Evolutionary conservation across 2,888 invertebrate genomes (phyloP), one percentile per base, ranked within the genome.

Genomic region (Caenorhabditis afra): DNA sequence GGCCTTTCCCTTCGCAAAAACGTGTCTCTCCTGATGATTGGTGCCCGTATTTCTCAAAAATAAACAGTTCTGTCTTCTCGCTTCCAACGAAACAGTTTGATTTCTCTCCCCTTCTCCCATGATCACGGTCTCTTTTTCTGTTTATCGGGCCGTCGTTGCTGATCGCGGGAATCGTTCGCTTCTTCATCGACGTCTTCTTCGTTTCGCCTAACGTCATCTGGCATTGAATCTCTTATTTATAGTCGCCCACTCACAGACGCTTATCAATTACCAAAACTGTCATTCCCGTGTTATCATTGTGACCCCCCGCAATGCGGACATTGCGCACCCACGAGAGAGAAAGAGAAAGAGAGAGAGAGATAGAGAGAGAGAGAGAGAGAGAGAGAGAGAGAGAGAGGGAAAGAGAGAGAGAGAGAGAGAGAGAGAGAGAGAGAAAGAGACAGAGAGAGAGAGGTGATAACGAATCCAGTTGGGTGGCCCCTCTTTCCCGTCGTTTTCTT

Each of bases 321-420:
- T 57, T 45, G 71, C 71, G 71, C 71, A 71, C 71, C 71, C 71
- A 71, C 16, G 16, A 58, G 58, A 58, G 7, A 29, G 29, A 29
- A 47, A 29, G 29, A 29, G 29, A 29, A 7, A 29, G 29, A 29
- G 29, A 29, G 7, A 29, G 29, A 29, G 29, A 29, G 29, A 29
- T 3, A 29, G 29, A 29, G 29, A 29, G 29, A 29, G 7, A 29
- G 29, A 29, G 29, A 29, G 29, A 29, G 7, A 29, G 29, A 29
- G 29, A 29, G 29, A 29, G 7, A 29, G 29, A 29, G 29, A 29
- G 29, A 29, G 7, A 29, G 29, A 29, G 29, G 7, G 29, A 29
- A 7, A 29, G 29, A 29, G 29, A 29, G 29, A 29, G 29, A 29
- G 29, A 29, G 29, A 29, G 29, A 29, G 29, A 29, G 29, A 29